Evolutionary conservation across 2,113 vertebrate genomes (phyloP), one percentile per base, ranked within the genome.

Genomic region (Galeopterus variegatus): DNA sequence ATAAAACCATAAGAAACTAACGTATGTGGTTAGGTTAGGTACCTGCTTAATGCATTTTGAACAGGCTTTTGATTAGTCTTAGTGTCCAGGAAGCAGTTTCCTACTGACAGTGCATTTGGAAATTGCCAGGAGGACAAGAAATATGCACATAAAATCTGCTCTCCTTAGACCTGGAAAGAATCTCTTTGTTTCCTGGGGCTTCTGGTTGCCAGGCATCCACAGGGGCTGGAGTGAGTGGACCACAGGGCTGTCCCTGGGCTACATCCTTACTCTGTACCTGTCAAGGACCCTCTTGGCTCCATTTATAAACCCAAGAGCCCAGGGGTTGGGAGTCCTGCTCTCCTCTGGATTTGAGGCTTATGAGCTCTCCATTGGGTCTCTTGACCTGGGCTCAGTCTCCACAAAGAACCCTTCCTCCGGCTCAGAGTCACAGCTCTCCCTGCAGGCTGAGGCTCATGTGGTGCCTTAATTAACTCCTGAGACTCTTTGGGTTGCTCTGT

Each of bases 41-140:
- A 88, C 88, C 77, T 85, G 76, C 56, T 73, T 95, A 90, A 97
- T 88, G 85, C 0, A 7, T 85, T 97, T 85, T 94, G 93, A 97
- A 96, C 50, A 96, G 97, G 95, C 72, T 97, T 97, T 97, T 97
- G 93, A 97, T 98, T 90, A 95, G 76, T 85, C 60, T 96, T 93
- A 96, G 77, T 92, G 92, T 96, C 76, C 17, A 2, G 89, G 88
- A 96, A 94, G 95, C 56, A 95, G 36, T 95, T 96, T 97, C 81
- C 65, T 90, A 94, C 91, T 93, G 93, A 98, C 94, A 94, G 76
- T 89, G 58, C 67, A 75, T 95, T 96, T 96, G 96, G 90, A 97
- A 92, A 94, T 84, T 95, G 84, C 80, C 87, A 90, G 86, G 90
- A 93, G 64, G 88, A 76, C 79, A 95, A 95, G 96, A 91, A 90